These are phyloP conservation scores for Nerophis ophidion DNA, from an alignment of 2,113 vertebrate species.

Conservation along the genomic window DNA sequence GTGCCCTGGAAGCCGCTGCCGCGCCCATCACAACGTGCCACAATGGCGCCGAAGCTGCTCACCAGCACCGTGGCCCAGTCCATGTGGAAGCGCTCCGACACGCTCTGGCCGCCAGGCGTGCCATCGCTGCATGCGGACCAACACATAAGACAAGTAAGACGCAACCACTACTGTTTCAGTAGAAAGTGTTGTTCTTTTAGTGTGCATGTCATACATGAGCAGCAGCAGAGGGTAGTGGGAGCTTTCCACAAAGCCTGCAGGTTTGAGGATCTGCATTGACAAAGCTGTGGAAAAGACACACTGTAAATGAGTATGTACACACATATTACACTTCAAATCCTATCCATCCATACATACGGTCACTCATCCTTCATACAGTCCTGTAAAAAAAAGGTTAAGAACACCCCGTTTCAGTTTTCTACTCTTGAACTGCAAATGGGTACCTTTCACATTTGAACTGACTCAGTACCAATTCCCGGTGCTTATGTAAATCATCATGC, in stretches of 20 bases:
- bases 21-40: slow-evolving; percentile 82
- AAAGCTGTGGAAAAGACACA: slow-evolving; percentile 64
- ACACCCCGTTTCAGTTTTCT: no score
- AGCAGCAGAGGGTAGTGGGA: slow-evolving; percentile 87
- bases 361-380: no score
- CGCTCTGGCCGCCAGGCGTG: slow-evolving; percentile 84
- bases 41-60: slow-evolving; percentile 83
- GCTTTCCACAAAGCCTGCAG: slow-evolving; percentile 80
- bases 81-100: slow-evolving; percentile 81
- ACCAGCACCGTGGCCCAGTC: slow-evolving; percentile 88
- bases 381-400: no score
- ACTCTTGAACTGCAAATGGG: no score
- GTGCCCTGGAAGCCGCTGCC: slow-evolving; percentile 92
- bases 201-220: slow-evolving; percentile 76
- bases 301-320: no score
- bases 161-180: background rate
- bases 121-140: slow-evolving; percentile 65
- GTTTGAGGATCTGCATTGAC: slow-evolving; percentile 89
- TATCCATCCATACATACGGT: background rate
- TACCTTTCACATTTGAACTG: no score
- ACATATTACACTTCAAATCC: background rate
- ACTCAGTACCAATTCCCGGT: no score
- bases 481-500: no score
- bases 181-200: background rate
- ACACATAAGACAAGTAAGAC: background rate